Evolutionary conservation across 2,113 vertebrate species (phyloP), one percentile per base, ranked within the genome.

Genomic region (Capreolus pygargus): DNA sequence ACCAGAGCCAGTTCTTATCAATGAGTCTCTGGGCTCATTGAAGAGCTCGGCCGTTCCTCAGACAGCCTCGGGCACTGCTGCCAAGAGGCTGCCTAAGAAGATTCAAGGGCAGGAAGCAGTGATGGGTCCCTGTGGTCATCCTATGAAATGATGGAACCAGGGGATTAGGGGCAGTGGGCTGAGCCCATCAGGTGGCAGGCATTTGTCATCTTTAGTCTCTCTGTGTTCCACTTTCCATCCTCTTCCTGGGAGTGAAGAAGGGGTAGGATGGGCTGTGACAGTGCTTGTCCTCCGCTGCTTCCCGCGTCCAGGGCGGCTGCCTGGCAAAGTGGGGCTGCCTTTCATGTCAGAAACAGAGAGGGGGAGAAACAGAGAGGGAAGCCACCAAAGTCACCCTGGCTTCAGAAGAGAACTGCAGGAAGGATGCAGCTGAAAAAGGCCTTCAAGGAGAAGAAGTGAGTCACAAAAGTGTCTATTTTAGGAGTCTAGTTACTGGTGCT

Each of bases 391-490:
- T 74, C 81, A 15, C n/a, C 89, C 89, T 90, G 61, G 61, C 84
- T 92, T 98, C 74, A 95, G 89, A 97, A 97, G 88, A 91, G 76
- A 97, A 64, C 67, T 27, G 10, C n/a, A 95, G 91, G 61, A 92
- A 95, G 45, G 50, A 58, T 45, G 58, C 28, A 43, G 11, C 84
- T 67, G 91, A 57, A 50, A 82, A 84, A 76, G 81, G 60, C 61
- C 93, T 95, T 89, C 36, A 1, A 86, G 93, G 78, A 87, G 89
- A 89, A 83, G 57, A 84, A 92, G 52, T 54, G 30, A 96, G 70
- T 81, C 95, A 85, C 47, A 87, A 58, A 95, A 74, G 36, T 94
- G 17, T 82, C 96, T 95, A 19, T 95, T 95, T 98, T 60, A 55
- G 84, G 86, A 87, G 50, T 55, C 93, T 88, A 28, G 50, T 85